These are phyloP conservation scores for Amaurobius ferox DNA, from an alignment of 2,888 invertebrate genomes.

Conservation along the genomic window DNA sequence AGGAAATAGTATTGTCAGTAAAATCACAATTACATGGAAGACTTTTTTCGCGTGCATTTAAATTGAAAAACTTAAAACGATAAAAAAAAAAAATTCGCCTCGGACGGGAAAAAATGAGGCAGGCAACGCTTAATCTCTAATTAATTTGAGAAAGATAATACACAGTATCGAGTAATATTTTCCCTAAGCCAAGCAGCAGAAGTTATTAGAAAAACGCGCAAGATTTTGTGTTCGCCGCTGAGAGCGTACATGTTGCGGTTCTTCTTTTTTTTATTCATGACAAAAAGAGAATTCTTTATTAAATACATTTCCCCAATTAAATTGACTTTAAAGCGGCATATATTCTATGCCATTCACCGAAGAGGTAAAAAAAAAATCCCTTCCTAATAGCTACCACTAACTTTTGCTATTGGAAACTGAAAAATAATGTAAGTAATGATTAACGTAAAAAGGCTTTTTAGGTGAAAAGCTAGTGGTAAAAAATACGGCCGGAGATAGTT, in stretches of 20 bases:
- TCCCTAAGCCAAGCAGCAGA: slow-evolving; percentile 66
- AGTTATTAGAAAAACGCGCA: slow-evolving; percentile 71
- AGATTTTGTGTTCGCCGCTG: slow-evolving; percentile 58
- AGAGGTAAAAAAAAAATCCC: slow-evolving; percentile 41
- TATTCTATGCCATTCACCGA: slow-evolving; percentile 37
- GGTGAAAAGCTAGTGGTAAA: slow-evolving; percentile 32
- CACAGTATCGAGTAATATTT: slow-evolving; percentile 70
- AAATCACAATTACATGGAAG: slow-evolving; percentile 67
- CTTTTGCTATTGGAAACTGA: slow-evolving; percentile 68
- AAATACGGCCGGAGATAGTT: slow-evolving; percentile 38
- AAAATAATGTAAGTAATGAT: slow-evolving; percentile 72
- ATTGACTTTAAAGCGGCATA: slow-evolving; percentile 70
- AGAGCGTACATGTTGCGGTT: slow-evolving; percentile 28
- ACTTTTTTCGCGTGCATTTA: slow-evolving; percentile 62
- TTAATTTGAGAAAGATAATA: slow-evolving; percentile 72
- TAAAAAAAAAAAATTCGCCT: slow-evolving; percentile 17
- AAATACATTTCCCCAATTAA: slow-evolving; percentile 73
- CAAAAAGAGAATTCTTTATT: slow-evolving; percentile 63
- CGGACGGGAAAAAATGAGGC: slow-evolving; percentile 16
- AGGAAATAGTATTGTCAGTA: slow-evolving; percentile 43
- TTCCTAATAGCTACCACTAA: slow-evolving; percentile 72
- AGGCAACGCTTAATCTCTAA: slow-evolving; percentile 71
- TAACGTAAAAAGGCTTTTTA: slow-evolving; percentile 69
- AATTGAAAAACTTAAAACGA: slow-evolving; percentile 57
- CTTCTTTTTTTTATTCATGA: slow-evolving; percentile 38